Evolutionary conservation across 2,888 invertebrate genomes (phyloP), one percentile per base, ranked within the genome.

Genomic region (Apamea crenata): DNA sequence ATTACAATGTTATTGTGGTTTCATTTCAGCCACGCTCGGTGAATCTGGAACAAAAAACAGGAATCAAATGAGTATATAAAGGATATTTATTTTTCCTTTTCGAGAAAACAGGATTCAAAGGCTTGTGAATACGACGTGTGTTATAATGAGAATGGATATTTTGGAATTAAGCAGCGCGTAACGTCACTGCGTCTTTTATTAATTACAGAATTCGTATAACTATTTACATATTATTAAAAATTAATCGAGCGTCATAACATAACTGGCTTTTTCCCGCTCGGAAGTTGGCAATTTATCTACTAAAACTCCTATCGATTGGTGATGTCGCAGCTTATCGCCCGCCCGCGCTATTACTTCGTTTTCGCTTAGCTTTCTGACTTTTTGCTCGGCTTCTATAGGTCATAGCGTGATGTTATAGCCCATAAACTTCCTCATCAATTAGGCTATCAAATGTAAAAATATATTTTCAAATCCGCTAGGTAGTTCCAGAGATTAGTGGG

Each of bases 31-130:
- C 75, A 84, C 82, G 85, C 84, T 87, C 81, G 83, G 85, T 87
- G 86, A 84, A 92, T 93, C 95, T 95, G 95, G 82, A 95, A 95
- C 94, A 95, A 95, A 92, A 87, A 88, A 90, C 86, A 73, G 81
- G 82, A 73, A 83, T 77, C 76, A 81, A 75, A 78, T 81, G 69
- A 80, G 74, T 77, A 65, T 74, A 65, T 68, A 79, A 71, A 77
- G 67, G 40, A 81, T 78, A 80, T 78, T 80, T 75, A 82, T 85
- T 77, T 74, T 76, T 73, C 47, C 18, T 40, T 81, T 82, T 78
- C 67, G 29, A 76, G 72, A 80, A 56, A 67, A 70, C 59, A 69
- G 63, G 68, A 72, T 85, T 87, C 78, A 73, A 77, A 82, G 66
- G 70, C 66, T 74, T 66, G 77, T 78, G 65, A 86, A 71, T 79